Evolutionary conservation across 2,888 invertebrate genomes (phyloP), one percentile per base, ranked within the genome.

Genomic region (Schizaphis graminum): DNA sequence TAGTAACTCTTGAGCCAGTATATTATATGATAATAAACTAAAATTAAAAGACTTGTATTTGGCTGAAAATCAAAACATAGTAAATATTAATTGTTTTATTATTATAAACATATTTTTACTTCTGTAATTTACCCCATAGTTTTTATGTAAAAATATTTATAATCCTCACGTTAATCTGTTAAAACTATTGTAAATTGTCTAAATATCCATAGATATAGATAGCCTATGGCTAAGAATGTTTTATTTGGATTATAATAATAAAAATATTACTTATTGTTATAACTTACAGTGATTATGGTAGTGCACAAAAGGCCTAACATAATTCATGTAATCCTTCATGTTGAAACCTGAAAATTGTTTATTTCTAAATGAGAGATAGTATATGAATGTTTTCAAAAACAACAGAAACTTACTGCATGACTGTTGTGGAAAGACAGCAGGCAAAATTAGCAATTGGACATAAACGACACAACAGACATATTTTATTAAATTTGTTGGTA

Each of bases 1-100:
- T 93, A 99, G 95, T 86, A 99, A 96, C 95, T 97, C 97, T 96
- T 99, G 99, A 0, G 99, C 98, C 94, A 99, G 96, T 56, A 99
- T 97, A 96, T 99, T 99, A 96, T 98, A 99, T 28, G 95, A 95
- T 21, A 95, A 16, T 4, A 95, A 8, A 85, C 94, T 92, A 89
- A 94, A 93, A 85, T 86, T 67, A 89, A 87, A 49, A 53, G 67
- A 91, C 3, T 90, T 94, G n/a, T 61, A 2, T 13, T 53, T 91
- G 41, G 41, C 94, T 91, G 21, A 87, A 94, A 91, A 86, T 86
- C 57, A 86, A 77, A 35, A 21, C 7, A 77, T 49, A 5, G 61
- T 35, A 47, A 61, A 49, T 47, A 47, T 0, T 47, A 47, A 47
- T 47, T 47, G 7, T 47, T 47, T 47, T 47, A 47, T 47, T 7